A percentile compares a stretch with the other conserved stretches of the same genome.
Evolutionary conservation across 1,140 invertebrate genomes (phyloP).

Genomic region (Brachionus sp.): DNA sequence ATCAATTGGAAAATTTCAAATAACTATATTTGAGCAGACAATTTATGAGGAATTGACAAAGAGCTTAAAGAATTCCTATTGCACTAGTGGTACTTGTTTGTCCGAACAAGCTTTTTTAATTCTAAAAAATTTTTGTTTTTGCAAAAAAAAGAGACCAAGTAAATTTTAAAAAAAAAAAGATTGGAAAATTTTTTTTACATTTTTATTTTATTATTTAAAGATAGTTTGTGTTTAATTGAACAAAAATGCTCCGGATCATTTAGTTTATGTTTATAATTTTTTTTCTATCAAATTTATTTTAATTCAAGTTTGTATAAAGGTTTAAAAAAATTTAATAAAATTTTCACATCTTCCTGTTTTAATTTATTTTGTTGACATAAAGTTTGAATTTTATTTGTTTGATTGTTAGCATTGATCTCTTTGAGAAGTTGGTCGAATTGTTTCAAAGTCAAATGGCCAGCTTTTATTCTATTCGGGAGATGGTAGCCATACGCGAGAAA

Average conservation of each 20-base stretch:
- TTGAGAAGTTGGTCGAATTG: neutral
- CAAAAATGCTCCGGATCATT: neutral
- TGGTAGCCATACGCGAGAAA: neutral
- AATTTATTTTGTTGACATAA: neutral
- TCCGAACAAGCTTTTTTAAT: neutral
- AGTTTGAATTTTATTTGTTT: neutral
- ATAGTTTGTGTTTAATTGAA: constrained; percentile 11
- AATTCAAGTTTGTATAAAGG: neutral
- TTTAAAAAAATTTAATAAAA: neutral
- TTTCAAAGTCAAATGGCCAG: neutral
- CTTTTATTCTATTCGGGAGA: neutral
- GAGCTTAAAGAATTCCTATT: neutral
- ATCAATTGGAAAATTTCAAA: constrained; percentile 13
- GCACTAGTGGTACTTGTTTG: neutral
- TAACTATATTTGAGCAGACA: neutral
- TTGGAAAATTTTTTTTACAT: neutral
- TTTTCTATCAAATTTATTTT: neutral
- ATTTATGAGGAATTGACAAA: constrained; percentile 3
- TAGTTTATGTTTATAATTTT: neutral
- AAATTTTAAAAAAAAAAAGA: neutral
- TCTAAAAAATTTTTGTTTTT: neutral
- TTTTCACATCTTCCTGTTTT: neutral
- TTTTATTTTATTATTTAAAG: neutral
- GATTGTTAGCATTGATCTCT: neutral
- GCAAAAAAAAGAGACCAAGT: constrained; percentile 9